Evolutionary conservation across 2,797 vertebrate species (phyloP).

Genomic region (Fratercula arctica): DNA sequence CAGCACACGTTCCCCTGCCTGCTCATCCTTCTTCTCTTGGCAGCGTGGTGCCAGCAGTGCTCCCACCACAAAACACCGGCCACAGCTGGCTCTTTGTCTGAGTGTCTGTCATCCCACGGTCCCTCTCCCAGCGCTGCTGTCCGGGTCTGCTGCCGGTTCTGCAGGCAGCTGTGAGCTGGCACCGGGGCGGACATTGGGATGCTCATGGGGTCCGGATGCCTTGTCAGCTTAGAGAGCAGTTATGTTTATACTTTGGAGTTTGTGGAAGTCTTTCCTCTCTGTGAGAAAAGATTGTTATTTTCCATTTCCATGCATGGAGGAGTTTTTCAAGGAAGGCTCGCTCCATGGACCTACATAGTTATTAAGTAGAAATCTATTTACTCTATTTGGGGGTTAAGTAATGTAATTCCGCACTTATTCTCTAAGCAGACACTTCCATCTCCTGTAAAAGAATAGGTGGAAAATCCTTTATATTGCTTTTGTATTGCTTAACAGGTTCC

Average conservation of each 20-base stretch:
- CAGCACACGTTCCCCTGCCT: background rate
- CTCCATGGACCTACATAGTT: background rate
- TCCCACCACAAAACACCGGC: background rate
- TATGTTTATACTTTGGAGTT: background rate
- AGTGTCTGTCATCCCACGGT: rapidly evolving
- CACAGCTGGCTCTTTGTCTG: background rate
- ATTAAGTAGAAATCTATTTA: background rate
- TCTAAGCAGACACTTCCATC: background rate
- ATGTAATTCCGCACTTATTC: rapidly evolving
- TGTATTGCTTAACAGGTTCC: background rate
- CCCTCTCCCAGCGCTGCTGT: background rate
- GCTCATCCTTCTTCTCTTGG: background rate
- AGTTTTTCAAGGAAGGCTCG: background rate
- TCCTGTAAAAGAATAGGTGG: background rate
- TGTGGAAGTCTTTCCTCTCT: background rate
- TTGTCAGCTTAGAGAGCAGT: background rate
- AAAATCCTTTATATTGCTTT: background rate
- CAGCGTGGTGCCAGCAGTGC: background rate
- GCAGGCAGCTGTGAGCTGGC: background rate
- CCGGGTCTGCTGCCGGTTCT: background rate
- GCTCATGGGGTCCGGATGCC: background rate
- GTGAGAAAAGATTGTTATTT: background rate
- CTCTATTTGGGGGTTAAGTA: background rate
- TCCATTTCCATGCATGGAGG: background rate
- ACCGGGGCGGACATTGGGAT: background rate